These are phyloP conservation scores for Tragulus kanchil DNA, from an alignment of 2,113 vertebrate genomes.

Conservation along the genomic window DNA sequence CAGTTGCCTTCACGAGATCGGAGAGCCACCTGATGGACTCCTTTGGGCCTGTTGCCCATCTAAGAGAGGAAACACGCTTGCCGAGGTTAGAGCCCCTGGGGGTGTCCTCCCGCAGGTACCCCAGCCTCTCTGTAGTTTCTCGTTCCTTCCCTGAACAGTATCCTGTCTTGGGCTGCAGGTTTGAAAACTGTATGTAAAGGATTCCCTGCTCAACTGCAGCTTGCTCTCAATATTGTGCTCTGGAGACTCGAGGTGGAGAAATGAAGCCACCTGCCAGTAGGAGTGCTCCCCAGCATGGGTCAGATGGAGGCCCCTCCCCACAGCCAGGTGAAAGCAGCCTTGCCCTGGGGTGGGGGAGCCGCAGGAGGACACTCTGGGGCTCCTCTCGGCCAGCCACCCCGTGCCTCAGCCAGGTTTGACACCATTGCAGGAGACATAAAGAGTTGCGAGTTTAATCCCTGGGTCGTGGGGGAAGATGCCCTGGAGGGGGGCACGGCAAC, in stretches of 20 bases:
- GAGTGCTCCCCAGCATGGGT: neutral
- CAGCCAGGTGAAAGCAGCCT: neutral
- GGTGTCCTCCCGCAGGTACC: neutral
- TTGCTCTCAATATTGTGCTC: neutral
- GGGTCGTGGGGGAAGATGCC: neutral
- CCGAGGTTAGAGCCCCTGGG: neutral
- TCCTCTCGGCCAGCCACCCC: accelerated
- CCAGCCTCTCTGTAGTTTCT: neutral
- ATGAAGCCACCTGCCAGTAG: neutral
- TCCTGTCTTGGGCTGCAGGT: neutral
- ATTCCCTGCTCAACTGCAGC: neutral
- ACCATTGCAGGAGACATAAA: neutral
- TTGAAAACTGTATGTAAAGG: neutral
- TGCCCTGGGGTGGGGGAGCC: neutral
- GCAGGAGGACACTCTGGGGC: neutral
- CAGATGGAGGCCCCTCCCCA: neutral
- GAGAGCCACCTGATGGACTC: neutral
- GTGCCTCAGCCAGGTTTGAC: accelerated
- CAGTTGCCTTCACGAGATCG: neutral
- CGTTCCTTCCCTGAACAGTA: neutral
- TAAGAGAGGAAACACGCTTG: neutral
- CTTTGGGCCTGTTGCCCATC: too few relatives aligned
- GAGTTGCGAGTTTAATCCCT: neutral
- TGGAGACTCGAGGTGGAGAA: neutral
- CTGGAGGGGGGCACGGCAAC: neutral